phyloP scores from a whole-genome alignment of 2,888 invertebrate species.

The Melinaea menophilus region DNA sequence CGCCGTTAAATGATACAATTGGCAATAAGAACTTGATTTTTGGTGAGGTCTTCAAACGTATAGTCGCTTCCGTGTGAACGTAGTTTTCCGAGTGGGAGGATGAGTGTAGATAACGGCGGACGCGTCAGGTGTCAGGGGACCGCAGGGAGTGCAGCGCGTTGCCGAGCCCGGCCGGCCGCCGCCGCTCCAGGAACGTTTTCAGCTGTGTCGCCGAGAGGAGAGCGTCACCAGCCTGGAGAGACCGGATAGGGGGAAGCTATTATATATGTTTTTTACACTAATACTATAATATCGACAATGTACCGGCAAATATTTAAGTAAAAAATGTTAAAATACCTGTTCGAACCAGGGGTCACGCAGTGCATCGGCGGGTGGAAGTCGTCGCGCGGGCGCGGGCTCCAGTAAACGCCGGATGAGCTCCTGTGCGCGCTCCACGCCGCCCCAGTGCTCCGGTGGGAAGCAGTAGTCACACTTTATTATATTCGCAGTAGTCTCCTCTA shows the following conservation, averaged over 20 bases:
- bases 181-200: conserved; percentile 68
- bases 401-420: conserved; percentile 81
- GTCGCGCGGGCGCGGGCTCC: conserved; percentile 67
- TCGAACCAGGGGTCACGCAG: conserved; percentile 62
- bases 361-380: conserved; percentile 52
- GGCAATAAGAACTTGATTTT: neutral
- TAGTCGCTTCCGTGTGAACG: conserved; percentile 7
- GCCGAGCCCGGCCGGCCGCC: conserved; percentile 65
- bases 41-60: conserved; percentile 1
- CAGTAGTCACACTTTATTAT: conserved; percentile 90
- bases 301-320: neutral
- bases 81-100: conserved; percentile 9
- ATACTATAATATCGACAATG: too few relatives aligned
- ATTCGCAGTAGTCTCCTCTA: conserved; percentile 90
- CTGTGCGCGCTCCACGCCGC: conserved; percentile 82
- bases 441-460: conserved; percentile 88
- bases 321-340: conserved; percentile 44
- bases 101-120: neutral
- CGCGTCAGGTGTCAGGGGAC: conserved; percentile 65
- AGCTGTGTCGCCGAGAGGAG: conserved; percentile 59
- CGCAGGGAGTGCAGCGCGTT: conserved; percentile 57
- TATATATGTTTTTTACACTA: neutral
- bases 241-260: too few relatives aligned
- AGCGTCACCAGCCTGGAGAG: conserved; percentile 52
- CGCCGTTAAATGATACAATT: neutral